Evolutionary conservation across 2,113 vertebrate genomes (phyloP), one percentile per base, ranked within the genome.

Genomic region (Scytalopus superciliaris): DNA sequence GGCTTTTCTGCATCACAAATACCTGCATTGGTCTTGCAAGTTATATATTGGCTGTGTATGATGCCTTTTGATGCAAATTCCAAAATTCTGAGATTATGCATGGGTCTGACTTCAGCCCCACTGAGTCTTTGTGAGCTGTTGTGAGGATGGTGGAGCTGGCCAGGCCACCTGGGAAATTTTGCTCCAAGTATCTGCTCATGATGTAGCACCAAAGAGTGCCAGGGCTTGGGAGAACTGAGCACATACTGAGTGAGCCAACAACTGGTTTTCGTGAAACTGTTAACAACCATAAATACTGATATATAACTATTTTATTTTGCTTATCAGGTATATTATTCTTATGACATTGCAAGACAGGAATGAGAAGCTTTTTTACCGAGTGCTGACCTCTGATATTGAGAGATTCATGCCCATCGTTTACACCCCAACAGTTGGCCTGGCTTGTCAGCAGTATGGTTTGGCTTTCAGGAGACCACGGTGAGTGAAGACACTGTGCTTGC

Each of bases 341-440:
- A 99, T 99, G 99, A 99, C 99, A 1, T 98, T 99, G 68, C 99
- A 99, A 98, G 99, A 99, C 97, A 98, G 99, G 90, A 99, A 99
- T 6, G 99, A 99, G 97, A 99, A 99, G 97, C 98, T 99, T 37
- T 99, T 99, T 95, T 99, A 99, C 94, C 98, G 99, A 21, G 92
- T 99, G 95, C 97, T 99, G 92, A 99, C 99, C 7, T 99, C 99
- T 0, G 98, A 99, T 59, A 98, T 99, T 0, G 99, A 99, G 97
- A 98, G 98, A 94, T 99, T 99, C 97, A 99, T 99, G 99, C 99
- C 99, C 31, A 99, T 99, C 1, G 99, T 99, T 56, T 99, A 99
- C 91, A 99, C 99, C 1, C 99, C 99, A 52, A 99, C 99, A 0
- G 99, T 99, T 30, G 99, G 99, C 19, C 96, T 99, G 96, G 99